These are phyloP conservation scores for Channa argus DNA, from an alignment of 2,113 vertebrate genomes.

Conservation along the genomic window DNA sequence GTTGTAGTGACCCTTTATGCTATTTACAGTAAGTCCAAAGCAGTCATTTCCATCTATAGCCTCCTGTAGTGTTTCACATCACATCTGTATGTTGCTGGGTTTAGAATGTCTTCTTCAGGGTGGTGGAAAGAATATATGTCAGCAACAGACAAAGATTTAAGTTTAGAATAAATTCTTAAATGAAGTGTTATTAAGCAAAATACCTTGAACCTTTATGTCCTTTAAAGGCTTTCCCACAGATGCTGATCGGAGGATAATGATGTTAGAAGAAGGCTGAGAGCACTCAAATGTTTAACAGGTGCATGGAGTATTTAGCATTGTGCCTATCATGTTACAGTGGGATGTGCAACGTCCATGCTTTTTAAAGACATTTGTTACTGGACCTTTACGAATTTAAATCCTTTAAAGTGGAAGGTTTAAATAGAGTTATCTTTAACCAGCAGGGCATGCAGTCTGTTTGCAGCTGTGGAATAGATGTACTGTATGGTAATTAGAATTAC, in stretches of 20 bases:
- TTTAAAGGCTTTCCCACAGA: conserved; percentile 37
- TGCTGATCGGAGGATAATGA: conserved; percentile 13
- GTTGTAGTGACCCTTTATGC: conserved; percentile 30
- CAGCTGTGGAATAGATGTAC: neutral
- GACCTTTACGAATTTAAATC: neutral
- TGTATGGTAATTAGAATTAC: conserved; percentile 9
- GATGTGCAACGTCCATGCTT: conserved; percentile 26
- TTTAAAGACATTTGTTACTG: neutral
- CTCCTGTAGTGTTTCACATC: conserved; percentile 14
- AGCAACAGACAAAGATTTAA: neutral
- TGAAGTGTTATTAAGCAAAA: conserved; percentile 7
- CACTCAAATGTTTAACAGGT: conserved; percentile 62
- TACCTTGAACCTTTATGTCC: neutral
- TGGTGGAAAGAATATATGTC: neutral
- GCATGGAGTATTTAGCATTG: conserved; percentile 19
- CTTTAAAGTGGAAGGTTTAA: neutral
- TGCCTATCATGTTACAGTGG: conserved; percentile 42
- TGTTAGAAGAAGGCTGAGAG: conserved; percentile 44
- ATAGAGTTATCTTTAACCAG: neutral
- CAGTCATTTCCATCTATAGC: conserved; percentile 15
- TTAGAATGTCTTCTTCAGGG: neutral
- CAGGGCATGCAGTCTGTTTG: neutral
- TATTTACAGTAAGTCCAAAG: conserved; percentile 20
- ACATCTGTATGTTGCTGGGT: neutral
- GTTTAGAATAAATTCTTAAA: neutral